Conservation (phyloP, 2,797 vertebrate genomes). For the Lutra lutra region DNA sequence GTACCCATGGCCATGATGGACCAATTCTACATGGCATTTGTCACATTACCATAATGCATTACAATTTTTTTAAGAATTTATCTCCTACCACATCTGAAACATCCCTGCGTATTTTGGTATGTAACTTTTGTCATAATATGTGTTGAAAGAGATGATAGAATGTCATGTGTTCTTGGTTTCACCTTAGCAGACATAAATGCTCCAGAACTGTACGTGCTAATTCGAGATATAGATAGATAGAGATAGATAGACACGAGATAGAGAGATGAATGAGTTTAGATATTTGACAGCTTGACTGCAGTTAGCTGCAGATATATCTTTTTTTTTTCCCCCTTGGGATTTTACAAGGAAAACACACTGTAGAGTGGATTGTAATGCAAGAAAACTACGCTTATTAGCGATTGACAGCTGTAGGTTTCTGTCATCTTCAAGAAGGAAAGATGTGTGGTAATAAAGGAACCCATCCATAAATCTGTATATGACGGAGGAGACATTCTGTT, state of each 20-base stretch:
- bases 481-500: neutral
- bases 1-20: neutral
- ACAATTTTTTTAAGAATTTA: neutral
- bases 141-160: neutral
- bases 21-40: neutral
- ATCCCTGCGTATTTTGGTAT: neutral
- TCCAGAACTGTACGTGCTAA: neutral
- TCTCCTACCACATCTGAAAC: neutral
- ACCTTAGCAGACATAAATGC: neutral
- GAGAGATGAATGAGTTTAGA: neutral
- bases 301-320: conserved; percentile 57
- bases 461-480: conserved; percentile 49
- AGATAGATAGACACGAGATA: neutral
- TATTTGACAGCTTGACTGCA: conserved; percentile 75
- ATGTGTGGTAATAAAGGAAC: conserved; percentile 40
- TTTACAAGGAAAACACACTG: conserved; percentile 57
- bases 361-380: conserved; percentile 57
- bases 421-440: conserved; percentile 56
- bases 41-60: neutral
- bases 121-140: neutral
- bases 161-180: neutral
- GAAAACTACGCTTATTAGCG: conserved; percentile 63
- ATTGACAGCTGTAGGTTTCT: conserved; percentile 71
- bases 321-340: conserved; percentile 44
- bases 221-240: neutral